Evolutionary conservation across 2,888 invertebrate genomes (phyloP), one percentile per base, ranked within the genome.

Genomic region (Danaus chrysippus): DNA sequence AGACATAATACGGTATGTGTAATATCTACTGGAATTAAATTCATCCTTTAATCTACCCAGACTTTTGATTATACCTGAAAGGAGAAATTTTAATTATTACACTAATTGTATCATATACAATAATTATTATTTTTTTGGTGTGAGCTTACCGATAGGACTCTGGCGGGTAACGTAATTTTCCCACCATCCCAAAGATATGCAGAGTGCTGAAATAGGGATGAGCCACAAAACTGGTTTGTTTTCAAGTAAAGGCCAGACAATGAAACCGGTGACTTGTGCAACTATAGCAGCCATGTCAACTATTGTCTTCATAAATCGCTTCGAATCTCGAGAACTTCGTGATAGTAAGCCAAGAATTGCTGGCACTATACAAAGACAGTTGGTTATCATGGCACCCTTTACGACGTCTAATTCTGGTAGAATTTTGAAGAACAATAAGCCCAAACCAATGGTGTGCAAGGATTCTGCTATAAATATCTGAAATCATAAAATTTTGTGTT

Each of bases 131-230:
- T 34, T 34, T 34, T 34, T 61, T 56, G 46, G n/a, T 13, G 58
- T 10, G 46, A 57, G 62, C 83, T 85, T 81, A 94, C 94, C 95
- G 67, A 98, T 92, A 0, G 97, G 95, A 62, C 98, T 97, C 73
- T 96, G 94, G 63, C 94, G 92, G 63, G 96, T 96, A 1, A 98
- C 96, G 79, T 97, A 99, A 85, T 99, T 99, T 85, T 99, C 99
- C 99, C 99, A 99, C 98, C 98, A 99, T 23, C 97, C 97, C 46
- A 97, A 92, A 0, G 99, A 99, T 68, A 97, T 95, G 73, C 98
- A 93, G 60, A 97, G 84, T 44, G 97, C 93, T 0, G 97, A 93
- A 0, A 97, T 91, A 0, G 98, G 98, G 71, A 99, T 96, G 54
- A 97, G 91, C 96, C 96, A 97, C 46, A 97, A 83, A 58, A 94